These are phyloP conservation scores for Dynastes hyllus DNA, from an alignment of 2,888 invertebrate genomes.

Conservation along the genomic window DNA sequence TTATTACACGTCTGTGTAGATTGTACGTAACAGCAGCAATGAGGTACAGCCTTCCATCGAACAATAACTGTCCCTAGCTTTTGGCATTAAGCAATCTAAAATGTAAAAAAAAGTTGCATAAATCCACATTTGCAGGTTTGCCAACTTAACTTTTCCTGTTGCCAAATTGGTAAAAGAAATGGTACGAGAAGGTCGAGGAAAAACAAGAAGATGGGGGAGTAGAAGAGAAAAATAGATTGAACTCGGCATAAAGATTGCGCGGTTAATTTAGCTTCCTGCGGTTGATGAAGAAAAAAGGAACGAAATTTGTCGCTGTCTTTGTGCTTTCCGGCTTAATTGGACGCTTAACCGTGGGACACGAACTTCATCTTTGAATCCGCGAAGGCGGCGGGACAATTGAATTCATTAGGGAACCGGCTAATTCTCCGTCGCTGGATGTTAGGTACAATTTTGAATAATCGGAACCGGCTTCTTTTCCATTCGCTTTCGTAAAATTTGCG, in stretches of 20 bases:
- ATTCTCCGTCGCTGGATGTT: conserved; percentile 9
- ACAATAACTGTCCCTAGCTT: too few species aligned
- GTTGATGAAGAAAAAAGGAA: conserved; percentile 29
- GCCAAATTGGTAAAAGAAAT: neutral
- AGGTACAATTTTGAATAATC: neutral
- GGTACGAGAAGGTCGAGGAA: neutral
- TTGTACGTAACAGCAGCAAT: too few species aligned
- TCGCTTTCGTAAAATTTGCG: too few species aligned
- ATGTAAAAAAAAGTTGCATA: neutral
- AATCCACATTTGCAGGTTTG: too few species aligned
- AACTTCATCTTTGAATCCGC: conserved; percentile 24
- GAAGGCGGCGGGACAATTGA: conserved; percentile 23
- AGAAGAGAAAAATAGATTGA: conserved; percentile 19
- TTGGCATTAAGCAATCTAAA: conserved; percentile 5
- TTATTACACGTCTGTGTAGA: too few species aligned
- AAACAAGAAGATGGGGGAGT: neutral
- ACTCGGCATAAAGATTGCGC: conserved; percentile 34
- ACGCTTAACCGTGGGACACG: conserved; percentile 30
- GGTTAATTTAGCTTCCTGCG: conserved; percentile 38
- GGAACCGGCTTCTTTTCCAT: neutral
- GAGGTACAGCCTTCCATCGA: too few species aligned
- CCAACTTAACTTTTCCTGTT: too few species aligned
- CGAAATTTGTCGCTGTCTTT: conserved; percentile 39
- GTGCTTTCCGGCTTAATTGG: conserved; percentile 41
- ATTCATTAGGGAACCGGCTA: conserved; percentile 39